phyloP scores from a whole-genome alignment of 2,113 vertebrate genomes.

The Oncorhynchus clarkii region DNA sequence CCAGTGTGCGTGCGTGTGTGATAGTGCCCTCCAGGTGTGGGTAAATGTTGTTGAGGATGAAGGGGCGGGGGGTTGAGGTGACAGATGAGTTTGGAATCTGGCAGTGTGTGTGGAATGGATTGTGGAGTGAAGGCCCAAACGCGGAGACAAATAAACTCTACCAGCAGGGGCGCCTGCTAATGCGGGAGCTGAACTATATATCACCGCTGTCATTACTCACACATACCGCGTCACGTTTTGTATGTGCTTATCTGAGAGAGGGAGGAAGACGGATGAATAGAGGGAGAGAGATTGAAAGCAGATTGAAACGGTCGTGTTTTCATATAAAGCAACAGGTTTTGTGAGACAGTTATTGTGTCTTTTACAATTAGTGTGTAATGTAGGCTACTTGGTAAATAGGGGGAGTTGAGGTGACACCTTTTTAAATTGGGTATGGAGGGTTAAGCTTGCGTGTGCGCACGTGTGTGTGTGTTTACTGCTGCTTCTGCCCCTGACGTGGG shows the following conservation, averaged over 20 bases:
- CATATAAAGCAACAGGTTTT: no score
- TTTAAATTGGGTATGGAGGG: neutral
- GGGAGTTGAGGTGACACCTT: neutral
- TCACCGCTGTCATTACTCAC: neutral
- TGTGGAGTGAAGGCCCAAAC: no score
- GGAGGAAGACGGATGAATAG: no score
- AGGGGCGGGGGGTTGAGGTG: no score
- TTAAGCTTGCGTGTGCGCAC: slow-evolving; percentile 11
- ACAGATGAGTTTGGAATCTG: no score
- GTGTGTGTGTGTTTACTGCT: slow-evolving; percentile 24
- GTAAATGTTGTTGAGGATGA: no score
- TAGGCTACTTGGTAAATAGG: neutral
- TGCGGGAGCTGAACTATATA: slow-evolving; percentile 5
- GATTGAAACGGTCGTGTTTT: neutral
- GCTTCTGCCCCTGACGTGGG: no score
- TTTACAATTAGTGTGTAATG: no score
- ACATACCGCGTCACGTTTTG: neutral
- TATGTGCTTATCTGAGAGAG: neutral
- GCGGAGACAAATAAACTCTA: slow-evolving; percentile 57
- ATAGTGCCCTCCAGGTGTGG: neutral
- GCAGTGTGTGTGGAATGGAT: no score
- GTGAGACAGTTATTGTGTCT: no score
- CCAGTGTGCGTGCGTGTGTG: slow-evolving; percentile 29
- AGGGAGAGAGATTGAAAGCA: neutral
- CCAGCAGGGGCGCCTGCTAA: slow-evolving; percentile 34